Base-by-base conservation (phyloP, 1,140 invertebrate genomes). In the Eupeodes corollae region DNA sequence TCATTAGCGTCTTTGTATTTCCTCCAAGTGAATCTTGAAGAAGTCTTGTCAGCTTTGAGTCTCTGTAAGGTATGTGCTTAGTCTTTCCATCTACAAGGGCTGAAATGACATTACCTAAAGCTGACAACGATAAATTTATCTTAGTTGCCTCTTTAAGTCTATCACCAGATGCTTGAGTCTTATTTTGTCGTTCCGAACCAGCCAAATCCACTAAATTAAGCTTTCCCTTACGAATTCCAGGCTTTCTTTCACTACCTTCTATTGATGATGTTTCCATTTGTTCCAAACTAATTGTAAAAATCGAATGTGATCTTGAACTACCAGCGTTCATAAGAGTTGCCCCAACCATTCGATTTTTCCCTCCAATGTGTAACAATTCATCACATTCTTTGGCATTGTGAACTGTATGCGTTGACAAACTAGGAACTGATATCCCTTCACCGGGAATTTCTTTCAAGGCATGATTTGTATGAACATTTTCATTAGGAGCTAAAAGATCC, bases 261-360 rank as follows among this genome's bases (percentile, higher is more conserved):
- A 26, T 26, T 26, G 69, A 50, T 72, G 71, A 26, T 72, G 66
- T 62, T 66, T 13, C 63, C 59, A 86, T 79, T 71, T 86, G 86
- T 68, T 96, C 91, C 12, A 95, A 70, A 39, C 81, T 82, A 45
- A 96, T 80, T 0, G 86, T 91, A 61, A 96, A 89, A 46, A 96
- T 93, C n/a, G 89, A 90, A 67, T 96, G 91, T 34, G 79, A 81
- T 37, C 92, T 74, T 0, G 86, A 90, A 26, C 87, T 91, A 48
- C 88, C 86, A 0, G 84, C 82, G 66, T 96, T 96, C 92, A 96
- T 96, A 56, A 94, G 84, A 2, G 92, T 96, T 2, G 89, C 79
- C 1, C 85, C 88, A 34, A 88, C 84, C 13, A 83, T 81, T 30
- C 88, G 73, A 63, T 90, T 90, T 57, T 80, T 74, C 56, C 88